These are phyloP conservation scores for Mesocentrotus franciscanus DNA, from an alignment of 53 echinoderm and acorn worm species.

Conservation along the genomic window DNA sequence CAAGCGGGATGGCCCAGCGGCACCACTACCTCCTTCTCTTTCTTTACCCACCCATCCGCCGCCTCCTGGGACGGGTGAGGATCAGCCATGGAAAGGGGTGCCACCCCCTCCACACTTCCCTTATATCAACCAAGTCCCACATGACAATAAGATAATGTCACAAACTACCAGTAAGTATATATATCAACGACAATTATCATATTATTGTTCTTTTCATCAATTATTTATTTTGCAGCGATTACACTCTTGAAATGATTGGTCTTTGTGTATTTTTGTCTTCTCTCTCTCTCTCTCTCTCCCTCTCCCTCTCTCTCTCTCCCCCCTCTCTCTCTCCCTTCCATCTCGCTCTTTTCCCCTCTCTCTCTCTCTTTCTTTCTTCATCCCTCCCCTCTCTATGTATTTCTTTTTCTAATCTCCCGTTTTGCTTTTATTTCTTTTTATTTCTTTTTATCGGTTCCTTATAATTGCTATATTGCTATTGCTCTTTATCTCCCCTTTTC, in stretches of 20 bases:
- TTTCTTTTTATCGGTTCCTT: too few species aligned
- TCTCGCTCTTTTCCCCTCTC: not conserved
- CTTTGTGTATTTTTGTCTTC: not conserved
- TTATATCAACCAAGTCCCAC: not conserved
- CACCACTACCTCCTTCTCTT: not conserved
- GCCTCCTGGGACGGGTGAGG: not conserved
- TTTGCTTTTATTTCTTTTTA: too few species aligned
- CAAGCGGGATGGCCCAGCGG: not conserved
- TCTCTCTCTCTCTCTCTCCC: not conserved
- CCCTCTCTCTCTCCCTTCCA: not conserved
- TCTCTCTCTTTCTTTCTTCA: not conserved
- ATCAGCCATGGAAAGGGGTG: not conserved
- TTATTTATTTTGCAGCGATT: too few species aligned
- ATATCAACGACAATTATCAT: too few species aligned
- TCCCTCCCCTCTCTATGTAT: too few species aligned
- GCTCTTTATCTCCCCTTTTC: too few species aligned
- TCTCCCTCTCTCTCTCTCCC: not conserved
- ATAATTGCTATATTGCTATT: too few species aligned
- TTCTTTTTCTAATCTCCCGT: too few species aligned
- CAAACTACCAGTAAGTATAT: constrained; percentile 34
- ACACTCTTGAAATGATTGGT: too few species aligned
- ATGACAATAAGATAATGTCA: not conserved
- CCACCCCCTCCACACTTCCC: not conserved
- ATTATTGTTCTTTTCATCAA: too few species aligned
- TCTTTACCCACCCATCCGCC: not conserved